Evolutionary conservation across 1,140 invertebrate genomes (phyloP), one percentile per base, ranked within the genome.

Genomic region (Drosophila santomea): DNA sequence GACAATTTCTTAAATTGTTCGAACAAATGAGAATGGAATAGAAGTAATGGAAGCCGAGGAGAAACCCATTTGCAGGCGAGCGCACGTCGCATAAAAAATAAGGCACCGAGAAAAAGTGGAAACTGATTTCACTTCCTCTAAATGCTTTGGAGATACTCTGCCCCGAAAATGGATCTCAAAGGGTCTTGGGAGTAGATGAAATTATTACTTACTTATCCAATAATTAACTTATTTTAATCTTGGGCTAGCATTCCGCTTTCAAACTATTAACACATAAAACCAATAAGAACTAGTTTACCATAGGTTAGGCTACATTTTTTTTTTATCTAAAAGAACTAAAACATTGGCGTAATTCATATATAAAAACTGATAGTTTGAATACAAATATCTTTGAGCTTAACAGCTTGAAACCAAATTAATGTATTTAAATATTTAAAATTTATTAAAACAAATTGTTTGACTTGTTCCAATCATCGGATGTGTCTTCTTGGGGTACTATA

Each of bases 1-100:
- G 71, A 86, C 75, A 86, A 86, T 86, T 86, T 88, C 83, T 83
- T 88, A 88, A 82, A 88, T 88, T 81, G 75, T 69, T 82, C 25
- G 59, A 68, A 68, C 78, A 88, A 86, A 88, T 79, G 75, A 82
- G 71, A 76, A 79, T 64, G 62, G 59, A 72, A 78, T 62, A 23
- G 44, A 43, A 58, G 64, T 44, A 36, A 11, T 41, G 54, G 38
- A 38, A 57, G 38, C 51, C 54, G 41, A 57, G 52, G 48, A 55
- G 52, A 80, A 80, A 66, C 60, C 56, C 68, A 80, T 78, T 71
- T 81, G 57, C 63, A 61, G 60, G 38, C 57, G 68, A 59, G 58
- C 57, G 58, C 59, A 86, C 76, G 66, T 68, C 71, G 61, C 60
- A 77, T 57, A 78, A 85, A 67, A 79, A 62, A 67, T 39, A 72